Evolutionary conservation across 2,113 vertebrate genomes (phyloP).

Genomic region (Emydura subglobosa): DNA sequence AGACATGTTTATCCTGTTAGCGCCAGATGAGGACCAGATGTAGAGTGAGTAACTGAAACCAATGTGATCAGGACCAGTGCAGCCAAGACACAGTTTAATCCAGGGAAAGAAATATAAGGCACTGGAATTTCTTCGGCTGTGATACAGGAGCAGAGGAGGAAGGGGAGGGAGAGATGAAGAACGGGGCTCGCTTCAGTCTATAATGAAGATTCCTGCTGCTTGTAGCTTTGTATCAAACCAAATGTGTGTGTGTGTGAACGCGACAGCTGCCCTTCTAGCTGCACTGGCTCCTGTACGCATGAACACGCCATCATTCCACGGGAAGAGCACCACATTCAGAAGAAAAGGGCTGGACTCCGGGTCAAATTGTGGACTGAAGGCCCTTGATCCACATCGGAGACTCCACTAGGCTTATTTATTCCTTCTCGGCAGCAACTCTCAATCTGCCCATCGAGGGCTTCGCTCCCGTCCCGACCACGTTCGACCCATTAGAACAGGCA

Average conservation of each 20-base stretch:
- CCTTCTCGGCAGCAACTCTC: background rate
- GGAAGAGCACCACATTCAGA: background rate
- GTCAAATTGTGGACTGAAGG: background rate
- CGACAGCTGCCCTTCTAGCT: background rate
- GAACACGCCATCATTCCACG: background rate
- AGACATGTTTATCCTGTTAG: conserved; percentile 54
- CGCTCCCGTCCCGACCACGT: background rate
- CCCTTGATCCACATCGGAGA: background rate
- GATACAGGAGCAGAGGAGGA: background rate
- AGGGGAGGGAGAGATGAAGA: background rate
- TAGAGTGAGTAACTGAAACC: conserved; percentile 20
- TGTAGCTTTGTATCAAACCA: background rate
- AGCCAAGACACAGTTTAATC: conserved; percentile 29
- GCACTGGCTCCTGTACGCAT: background rate
- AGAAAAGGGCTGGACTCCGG: background rate
- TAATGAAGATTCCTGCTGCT: background rate
- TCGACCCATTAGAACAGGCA: background rate
- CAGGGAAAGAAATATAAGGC: background rate
- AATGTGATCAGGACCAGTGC: background rate
- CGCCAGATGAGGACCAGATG: conserved; percentile 74
- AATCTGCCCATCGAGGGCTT: background rate
- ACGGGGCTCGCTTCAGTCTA: background rate
- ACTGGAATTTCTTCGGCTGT: background rate
- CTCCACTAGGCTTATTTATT: fast-evolving
- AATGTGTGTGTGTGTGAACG: too few species aligned